Base-by-base conservation (phyloP, 2,888 invertebrate genomes). In the Archips crataeganus region DNA sequence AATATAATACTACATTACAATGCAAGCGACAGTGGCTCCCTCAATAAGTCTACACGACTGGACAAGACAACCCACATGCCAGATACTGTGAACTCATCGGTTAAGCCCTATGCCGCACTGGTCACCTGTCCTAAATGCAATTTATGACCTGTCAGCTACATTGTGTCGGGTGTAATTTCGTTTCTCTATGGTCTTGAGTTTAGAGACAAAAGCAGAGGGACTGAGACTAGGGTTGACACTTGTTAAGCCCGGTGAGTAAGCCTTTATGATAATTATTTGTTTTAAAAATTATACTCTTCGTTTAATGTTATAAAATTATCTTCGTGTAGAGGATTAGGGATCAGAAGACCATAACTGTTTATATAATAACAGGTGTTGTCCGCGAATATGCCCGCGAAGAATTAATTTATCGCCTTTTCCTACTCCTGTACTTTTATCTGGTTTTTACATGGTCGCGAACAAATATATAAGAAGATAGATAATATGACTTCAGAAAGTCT, bases 111-210 rank as follows among this genome's bases (percentile, higher is more conserved):
- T 32, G 60, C 39, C 15, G 5, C 59, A 51, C 45, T 62, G 70
- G 62, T 49, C 62, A 62, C 62, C 67, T 70, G 70, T n/a, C 69
- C 42, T 60, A 65, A 70, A 74, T 51, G 64, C 51, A 74, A 74
- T 74, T 74, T 74, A 70, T 69, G 61, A 61, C 65, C 69, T 70
- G 74, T 70, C 74, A 70, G 65, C 51, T 45, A 70, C 65, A 57
- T 70, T 74, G 74, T 74, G 69, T 65, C 74, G 70, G 36, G 69
- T 65, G 69, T 70, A 74, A 74, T 70, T 74, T 69, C 59, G 65
- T 74, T 74, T 65, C 65, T 64, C 74, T 60, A 74, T 74, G 69
- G 74, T 70, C 74, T 47, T 74, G 70, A 70, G 74, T 61, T 60
- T 65, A 74, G 69, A 69, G 64, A 74, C 65, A 74, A 74, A 57